These are phyloP conservation scores for Drosophila limbata DNA, from an alignment of 2,888 invertebrate genomes.

Conservation along the genomic window DNA sequence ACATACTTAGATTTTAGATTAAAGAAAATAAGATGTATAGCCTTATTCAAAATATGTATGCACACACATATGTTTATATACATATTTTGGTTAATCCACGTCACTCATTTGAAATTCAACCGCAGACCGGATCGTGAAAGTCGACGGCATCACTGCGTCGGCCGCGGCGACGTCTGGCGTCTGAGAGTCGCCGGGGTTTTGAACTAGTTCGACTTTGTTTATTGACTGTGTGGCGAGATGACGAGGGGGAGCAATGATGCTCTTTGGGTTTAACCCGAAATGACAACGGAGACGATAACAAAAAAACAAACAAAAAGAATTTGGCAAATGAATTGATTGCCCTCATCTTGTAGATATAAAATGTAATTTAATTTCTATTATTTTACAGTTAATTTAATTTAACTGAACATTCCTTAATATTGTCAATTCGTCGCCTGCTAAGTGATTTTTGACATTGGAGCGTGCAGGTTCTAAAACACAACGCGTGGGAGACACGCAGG, in stretches of 20 bases:
- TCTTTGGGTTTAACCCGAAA: slow-evolving; percentile 69
- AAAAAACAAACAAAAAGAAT: slow-evolving; percentile 58
- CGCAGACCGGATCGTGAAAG: slow-evolving; percentile 73
- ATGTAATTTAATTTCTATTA: slow-evolving; percentile 62
- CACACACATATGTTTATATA: slow-evolving; percentile 5
- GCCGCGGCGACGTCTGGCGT: slow-evolving; percentile 36
- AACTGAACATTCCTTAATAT: slow-evolving; percentile 34
- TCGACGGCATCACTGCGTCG: slow-evolving; percentile 58
- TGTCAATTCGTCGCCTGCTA: slow-evolving; percentile 45
- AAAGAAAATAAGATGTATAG: slow-evolving; percentile 7
- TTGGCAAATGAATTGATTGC: slow-evolving; percentile 57
- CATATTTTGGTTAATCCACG: slow-evolving; percentile 65
- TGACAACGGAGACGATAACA: slow-evolving; percentile 9
- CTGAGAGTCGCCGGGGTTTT: slow-evolving; percentile 59
- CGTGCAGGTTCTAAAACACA: slow-evolving; percentile 40
- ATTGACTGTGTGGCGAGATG: slow-evolving; percentile 11
- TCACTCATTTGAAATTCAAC: slow-evolving; percentile 67
- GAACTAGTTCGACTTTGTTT: slow-evolving; percentile 65
- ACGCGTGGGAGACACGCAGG: slow-evolving; percentile 33
- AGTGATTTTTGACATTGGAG: slow-evolving; percentile 70
- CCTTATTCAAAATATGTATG: not conserved
- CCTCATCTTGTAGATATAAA: slow-evolving; percentile 42
- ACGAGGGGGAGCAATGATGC: slow-evolving; percentile 10
- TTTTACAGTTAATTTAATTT: slow-evolving; percentile 67
- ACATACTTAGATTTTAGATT: slow-evolving; percentile 19